A percentile compares a stretch with the other conserved stretches of the same genome.
phyloP scores from a whole-genome alignment of 1,140 invertebrate species.

The Meloidogyne chitwoodi region DNA sequence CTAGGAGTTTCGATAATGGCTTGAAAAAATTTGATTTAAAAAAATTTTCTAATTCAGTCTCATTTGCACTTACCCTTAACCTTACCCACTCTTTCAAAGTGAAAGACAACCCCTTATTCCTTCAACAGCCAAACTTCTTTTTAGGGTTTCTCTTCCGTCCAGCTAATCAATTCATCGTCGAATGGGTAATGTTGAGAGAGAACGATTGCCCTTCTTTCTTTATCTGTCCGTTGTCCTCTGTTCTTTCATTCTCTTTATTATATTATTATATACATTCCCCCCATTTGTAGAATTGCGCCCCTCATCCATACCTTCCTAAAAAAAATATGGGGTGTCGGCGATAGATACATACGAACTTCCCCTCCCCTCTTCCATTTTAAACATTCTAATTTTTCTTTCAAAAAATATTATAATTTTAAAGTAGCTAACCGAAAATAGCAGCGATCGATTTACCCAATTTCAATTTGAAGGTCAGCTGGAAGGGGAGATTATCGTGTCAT shows the following conservation, averaged over 20 bases:
- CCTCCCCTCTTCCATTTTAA: background rate
- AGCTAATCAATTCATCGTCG: background rate
- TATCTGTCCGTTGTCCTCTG: background rate
- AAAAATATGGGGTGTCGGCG: background rate
- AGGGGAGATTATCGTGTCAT: background rate
- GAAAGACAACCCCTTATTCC: background rate
- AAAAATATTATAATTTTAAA: background rate
- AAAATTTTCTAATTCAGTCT: too few relatives aligned
- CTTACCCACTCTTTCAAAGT: too few relatives aligned
- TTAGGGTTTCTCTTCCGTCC: background rate
- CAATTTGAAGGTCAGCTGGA: background rate
- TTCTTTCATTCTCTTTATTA: background rate
- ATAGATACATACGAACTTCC: background rate
- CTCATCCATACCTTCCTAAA: background rate
- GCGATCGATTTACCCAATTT: background rate
- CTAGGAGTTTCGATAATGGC: too few relatives aligned
- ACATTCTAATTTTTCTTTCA: background rate
- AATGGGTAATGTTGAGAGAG: background rate
- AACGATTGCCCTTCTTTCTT: background rate
- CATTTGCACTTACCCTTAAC: too few relatives aligned
- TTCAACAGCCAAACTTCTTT: background rate
- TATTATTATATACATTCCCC: background rate
- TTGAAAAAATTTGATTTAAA: too few relatives aligned
- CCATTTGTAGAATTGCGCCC: constrained; percentile 4
- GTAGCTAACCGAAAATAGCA: background rate